Conservation (phyloP, 2,797 vertebrate species). For the Leptoclinus maculatus region DNA sequence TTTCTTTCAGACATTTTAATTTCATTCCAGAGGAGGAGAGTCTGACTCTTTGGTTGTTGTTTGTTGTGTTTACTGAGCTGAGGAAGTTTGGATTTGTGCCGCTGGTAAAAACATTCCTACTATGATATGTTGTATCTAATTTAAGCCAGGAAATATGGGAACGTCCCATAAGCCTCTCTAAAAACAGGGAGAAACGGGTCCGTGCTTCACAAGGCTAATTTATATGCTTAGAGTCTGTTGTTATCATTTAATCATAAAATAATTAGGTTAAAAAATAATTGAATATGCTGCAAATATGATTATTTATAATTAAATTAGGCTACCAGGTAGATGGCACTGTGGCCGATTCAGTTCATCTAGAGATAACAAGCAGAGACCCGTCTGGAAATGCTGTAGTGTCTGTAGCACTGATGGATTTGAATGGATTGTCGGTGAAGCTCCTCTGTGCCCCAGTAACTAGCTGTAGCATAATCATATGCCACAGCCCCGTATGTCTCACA, state of each 20-base stretch:
- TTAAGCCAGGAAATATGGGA: not conserved
- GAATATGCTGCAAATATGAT: not conserved
- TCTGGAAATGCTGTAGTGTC: not conserved
- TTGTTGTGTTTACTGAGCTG: slow-evolving; percentile 37
- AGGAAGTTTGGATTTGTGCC: slow-evolving; percentile 13
- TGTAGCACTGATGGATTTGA: slow-evolving; percentile 6
- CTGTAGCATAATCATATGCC: not conserved
- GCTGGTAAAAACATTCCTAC: not conserved
- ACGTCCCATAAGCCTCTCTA: not conserved
- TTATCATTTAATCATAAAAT: not conserved
- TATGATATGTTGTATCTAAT: not conserved
- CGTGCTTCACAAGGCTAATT: too few species aligned
- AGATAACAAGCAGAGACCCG: not conserved
- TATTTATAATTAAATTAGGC: not conserved
- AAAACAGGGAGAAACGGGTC: not conserved
- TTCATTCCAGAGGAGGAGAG: not conserved
- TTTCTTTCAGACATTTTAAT: not conserved
- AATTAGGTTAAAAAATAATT: not conserved
- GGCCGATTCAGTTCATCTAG: too few species aligned
- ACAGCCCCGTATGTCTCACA: not conserved
- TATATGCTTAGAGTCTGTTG: not conserved
- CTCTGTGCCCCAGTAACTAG: not conserved
- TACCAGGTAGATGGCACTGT: not conserved
- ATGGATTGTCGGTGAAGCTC: slow-evolving; percentile 1
- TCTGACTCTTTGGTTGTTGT: slow-evolving; percentile 22